Base-by-base conservation (phyloP, 2,888 invertebrate genomes). In the Cerceris rybyensis region DNA sequence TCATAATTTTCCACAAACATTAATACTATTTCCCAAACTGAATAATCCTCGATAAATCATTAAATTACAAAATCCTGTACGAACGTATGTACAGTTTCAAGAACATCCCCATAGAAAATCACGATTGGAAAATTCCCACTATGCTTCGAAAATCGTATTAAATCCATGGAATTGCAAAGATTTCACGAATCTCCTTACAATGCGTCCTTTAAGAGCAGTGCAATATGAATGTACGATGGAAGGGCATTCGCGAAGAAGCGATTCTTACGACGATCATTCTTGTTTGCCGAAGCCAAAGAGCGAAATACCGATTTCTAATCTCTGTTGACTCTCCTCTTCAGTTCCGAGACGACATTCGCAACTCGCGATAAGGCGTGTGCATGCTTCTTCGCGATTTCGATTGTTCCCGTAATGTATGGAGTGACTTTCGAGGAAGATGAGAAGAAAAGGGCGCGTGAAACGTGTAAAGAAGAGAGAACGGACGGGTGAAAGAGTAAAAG, bases 281-380 rank as follows among this genome's bases (percentile, higher is more conserved):
- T 73, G 16, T 73, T 73, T 73, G 57, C 61, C 46, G 13, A 67
- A 60, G 65, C 49, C 68, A 68, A 46, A 68, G 64, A 61, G 61
- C 59, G 64, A 70, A 80, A 80, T 79, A 78, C 74, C 75, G 73
- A 85, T 81, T 82, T 80, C 73, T 76, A 85, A 83, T 83, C 85
- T 81, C n/a, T 74, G 74, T 74, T 63, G 68, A 74, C 71, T 78
- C 67, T 59, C 46, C 65, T 65, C 64, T 85, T 71, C 79, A 80
- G 78, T 75, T 66, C 74, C 55, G 17, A 64, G 59, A 63, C 75
- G 69, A 69, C 63, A 49, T 16, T 69, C 7, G 42, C 28, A 28
- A 28, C 4, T 61, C 39, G 58, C n/a, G 68, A 74, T 69, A 74
- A 74, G 68, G 42, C 55, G 55, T 39, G 8, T 43, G 42, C 49